Evolutionary conservation across 2,797 vertebrate species (phyloP).

Genomic region (Thamnophis elegans): DNA sequence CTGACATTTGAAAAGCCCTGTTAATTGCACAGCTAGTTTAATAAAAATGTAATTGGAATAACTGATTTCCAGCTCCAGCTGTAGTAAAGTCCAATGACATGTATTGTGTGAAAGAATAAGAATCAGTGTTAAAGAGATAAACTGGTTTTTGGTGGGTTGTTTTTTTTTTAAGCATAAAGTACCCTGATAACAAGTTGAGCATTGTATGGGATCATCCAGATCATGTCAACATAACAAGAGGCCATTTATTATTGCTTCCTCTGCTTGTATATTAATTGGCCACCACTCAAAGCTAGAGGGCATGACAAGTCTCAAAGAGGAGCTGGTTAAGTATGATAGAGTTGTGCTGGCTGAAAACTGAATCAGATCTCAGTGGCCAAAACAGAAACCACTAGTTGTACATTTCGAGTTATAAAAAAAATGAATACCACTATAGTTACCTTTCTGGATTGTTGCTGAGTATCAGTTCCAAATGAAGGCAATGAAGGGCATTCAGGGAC

Average conservation of each 20-base stretch:
- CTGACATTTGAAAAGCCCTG: conserved; percentile 35
- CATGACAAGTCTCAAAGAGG: background rate
- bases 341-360: background rate
- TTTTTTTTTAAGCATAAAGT: background rate
- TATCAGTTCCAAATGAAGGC: background rate
- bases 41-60: conserved; percentile 31
- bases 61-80: conserved; percentile 11
- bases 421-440: background rate
- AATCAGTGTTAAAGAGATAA: background rate
- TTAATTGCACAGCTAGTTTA: conserved; percentile 32
- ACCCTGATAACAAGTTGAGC: background rate
- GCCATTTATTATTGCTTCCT: background rate
- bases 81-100: background rate
- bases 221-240: background rate
- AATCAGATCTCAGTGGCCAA: background rate
- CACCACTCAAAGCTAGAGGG: background rate
- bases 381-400: background rate
- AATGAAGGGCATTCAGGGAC: background rate
- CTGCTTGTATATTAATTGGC: background rate
- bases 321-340: background rate
- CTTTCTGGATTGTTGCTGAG: background rate
- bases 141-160: background rate
- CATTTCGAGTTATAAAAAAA: background rate
- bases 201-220: background rate
- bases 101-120: background rate